phyloP scores from a whole-genome alignment of 2,888 invertebrate genomes.

The Drosophila yooni region DNA sequence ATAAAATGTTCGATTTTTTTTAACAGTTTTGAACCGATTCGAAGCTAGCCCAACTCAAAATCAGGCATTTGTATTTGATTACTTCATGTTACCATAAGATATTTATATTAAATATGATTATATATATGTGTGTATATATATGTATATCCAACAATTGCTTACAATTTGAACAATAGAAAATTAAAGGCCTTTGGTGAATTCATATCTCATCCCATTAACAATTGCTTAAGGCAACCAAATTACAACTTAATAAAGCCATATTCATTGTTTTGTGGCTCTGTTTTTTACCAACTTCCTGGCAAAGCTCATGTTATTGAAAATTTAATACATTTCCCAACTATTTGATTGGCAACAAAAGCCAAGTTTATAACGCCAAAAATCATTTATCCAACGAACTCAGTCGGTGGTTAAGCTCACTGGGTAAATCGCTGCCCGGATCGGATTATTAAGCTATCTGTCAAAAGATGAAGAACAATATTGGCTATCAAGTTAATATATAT shows the following conservation, averaged over 20 bases:
- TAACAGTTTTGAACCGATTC: background rate
- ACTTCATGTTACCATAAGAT: conserved; percentile 23
- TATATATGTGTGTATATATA: conserved; percentile 3
- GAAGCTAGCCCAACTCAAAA: background rate
- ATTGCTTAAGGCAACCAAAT: conserved; percentile 39
- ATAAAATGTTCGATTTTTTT: background rate
- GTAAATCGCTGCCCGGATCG: background rate
- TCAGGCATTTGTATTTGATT: background rate
- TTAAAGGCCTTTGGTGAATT: conserved; percentile 74
- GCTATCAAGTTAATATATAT: background rate
- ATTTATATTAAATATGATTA: conserved; percentile 18
- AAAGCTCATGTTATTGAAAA: conserved; percentile 3
- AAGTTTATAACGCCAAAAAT: background rate
- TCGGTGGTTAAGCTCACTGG: background rate
- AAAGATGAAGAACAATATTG: background rate
- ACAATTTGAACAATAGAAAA: conserved; percentile 57
- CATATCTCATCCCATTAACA: conserved; percentile 18
- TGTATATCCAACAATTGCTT: conserved; percentile 26
- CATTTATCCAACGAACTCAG: background rate
- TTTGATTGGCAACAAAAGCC: background rate
- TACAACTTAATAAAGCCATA: conserved; percentile 59
- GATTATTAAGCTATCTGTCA: background rate
- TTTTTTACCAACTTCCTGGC: background rate
- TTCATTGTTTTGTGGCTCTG: conserved; percentile 9
- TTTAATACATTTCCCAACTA: background rate